Base-by-base conservation (phyloP, 1,140 invertebrate species). In the Hydropsyche tenuis region DNA sequence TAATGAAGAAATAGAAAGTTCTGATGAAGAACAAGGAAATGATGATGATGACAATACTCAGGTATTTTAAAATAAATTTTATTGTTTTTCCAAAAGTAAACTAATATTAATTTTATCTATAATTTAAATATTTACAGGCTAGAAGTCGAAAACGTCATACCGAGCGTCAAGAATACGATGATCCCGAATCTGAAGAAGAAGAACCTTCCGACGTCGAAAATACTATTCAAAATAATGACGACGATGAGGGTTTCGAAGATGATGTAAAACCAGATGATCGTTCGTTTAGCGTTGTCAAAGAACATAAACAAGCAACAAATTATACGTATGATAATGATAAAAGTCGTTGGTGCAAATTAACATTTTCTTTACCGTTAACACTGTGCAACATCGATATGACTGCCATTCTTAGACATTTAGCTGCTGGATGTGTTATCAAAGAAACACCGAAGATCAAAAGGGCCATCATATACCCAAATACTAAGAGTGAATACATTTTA, bases 401-500 rank as follows among this genome's bases (percentile, higher is more conserved):
- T 1, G 90, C 91, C 1, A 87, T 97, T 45, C 82, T 99, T 7
- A 89, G 90, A 76, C 88, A 90, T 30, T 87, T 90, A n/a, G 92
- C 94, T 0, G 83, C 81, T 22, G 91, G 89, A 80, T 89, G 92
- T 37, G 86, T 97, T 3, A 87, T 99, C 5, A 90, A 92, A 81
- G 89, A 96, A 84, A 90, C 94, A 0, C 88, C 90, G 7, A 87
- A 90, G 30, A 96, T 99, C 48, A 94, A 90, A 80, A 87, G 92
- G 66, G 95, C 94, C 1, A 94, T 98, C 71, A 90, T 88, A 1
- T 91, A 88, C 76, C 86, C 89, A 87, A 88, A 88, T 78, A 85
- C 84, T 64, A 80, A 82, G 23, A 80, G 88, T 66, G 84, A 87
- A 22, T 83, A 90, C 60, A 88, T 91, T 60, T 82, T 97, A 0